phyloP scores from a whole-genome alignment of 2,113 vertebrate species.

The Holacanthus passer region DNA sequence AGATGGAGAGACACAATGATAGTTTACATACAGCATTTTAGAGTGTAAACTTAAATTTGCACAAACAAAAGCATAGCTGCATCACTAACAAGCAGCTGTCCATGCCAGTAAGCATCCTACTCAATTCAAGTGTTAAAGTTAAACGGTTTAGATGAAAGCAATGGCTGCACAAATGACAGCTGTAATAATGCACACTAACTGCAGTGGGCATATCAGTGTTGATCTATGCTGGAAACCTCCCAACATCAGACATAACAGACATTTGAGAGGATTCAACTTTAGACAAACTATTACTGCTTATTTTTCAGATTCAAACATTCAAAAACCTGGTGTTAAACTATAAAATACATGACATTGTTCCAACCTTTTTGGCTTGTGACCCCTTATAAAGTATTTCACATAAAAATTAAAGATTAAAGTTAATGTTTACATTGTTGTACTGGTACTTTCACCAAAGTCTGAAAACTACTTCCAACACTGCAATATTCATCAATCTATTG shows the following conservation, averaged over 20 bases:
- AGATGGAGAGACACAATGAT: constrained; percentile 33
- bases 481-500: too few species aligned
- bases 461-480: too few species aligned
- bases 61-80: constrained; percentile 16
- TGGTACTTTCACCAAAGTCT: too few species aligned
- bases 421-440: too few species aligned
- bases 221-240: not conserved
- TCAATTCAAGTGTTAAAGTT: constrained; percentile 14
- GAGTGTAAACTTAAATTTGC: constrained; percentile 37
- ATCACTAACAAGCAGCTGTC: constrained; percentile 28
- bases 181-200: constrained; percentile 6
- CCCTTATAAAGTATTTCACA: too few species aligned
- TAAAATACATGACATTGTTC: too few species aligned
- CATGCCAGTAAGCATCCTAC: constrained; percentile 31
- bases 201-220: not conserved
- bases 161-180: not conserved
- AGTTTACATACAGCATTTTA: constrained; percentile 19
- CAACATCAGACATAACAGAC: not conserved
- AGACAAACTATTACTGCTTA: too few species aligned
- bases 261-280: not conserved
- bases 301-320: too few species aligned
- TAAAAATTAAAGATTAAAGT: too few species aligned
- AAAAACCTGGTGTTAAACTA: too few species aligned
- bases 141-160: constrained; percentile 23
- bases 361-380: too few species aligned